These are phyloP conservation scores for Sipha flava DNA, from an alignment of 1,140 invertebrate species.

Conservation along the genomic window DNA sequence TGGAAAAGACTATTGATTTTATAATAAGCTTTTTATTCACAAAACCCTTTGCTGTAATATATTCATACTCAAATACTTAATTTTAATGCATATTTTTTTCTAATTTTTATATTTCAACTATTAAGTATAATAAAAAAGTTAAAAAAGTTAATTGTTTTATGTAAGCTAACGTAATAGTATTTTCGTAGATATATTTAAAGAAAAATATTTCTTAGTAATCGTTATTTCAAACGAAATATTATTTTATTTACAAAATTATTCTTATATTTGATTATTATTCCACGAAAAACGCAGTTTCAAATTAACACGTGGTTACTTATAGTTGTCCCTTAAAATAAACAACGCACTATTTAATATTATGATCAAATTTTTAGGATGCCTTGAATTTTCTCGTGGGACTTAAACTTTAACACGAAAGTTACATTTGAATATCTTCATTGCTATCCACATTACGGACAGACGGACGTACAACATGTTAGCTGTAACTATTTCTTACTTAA, in stretches of 20 bases:
- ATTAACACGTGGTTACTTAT: no score
- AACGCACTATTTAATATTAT: background rate
- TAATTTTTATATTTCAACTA: no score
- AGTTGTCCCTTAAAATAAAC: background rate
- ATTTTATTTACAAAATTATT: no score
- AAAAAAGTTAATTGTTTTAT: no score
- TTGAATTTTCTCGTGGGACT: background rate
- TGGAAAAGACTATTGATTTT: background rate
- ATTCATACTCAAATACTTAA: background rate
- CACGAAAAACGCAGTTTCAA: no score
- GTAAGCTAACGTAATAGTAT: no score
- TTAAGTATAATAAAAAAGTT: no score
- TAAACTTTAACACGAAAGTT: background rate
- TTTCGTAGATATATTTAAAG: no score
- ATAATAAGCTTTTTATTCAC: background rate
- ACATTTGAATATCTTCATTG: background rate
- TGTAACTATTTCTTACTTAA: background rate
- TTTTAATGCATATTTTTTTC: background rate
- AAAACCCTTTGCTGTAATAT: background rate
- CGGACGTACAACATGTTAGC: background rate
- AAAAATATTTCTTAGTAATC: no score
- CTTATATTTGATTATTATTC: no score
- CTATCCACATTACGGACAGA: background rate
- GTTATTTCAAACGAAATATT: no score
- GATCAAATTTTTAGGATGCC: background rate